phyloP scores from a whole-genome alignment of 2,888 invertebrate genomes.

The Crepidodera aurea region DNA sequence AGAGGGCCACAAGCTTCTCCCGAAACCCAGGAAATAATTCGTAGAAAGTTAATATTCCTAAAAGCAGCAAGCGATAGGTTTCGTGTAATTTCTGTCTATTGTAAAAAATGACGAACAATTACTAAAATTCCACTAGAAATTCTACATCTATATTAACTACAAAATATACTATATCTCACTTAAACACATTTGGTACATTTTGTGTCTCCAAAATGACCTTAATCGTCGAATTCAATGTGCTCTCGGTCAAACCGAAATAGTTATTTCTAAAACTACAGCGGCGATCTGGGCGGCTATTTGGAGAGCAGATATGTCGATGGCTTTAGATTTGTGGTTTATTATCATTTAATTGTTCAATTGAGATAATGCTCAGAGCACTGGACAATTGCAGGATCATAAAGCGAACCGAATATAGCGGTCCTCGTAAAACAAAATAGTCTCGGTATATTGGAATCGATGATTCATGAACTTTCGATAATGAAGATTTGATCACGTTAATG shows the following conservation, averaged over 20 bases:
- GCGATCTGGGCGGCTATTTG: slow-evolving; percentile 3
- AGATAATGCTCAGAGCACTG: slow-evolving; percentile 9
- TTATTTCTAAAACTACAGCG: not conserved
- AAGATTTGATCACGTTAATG: slow-evolving; percentile 3
- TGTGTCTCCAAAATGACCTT: not conserved
- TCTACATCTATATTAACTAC: too few relatives aligned
- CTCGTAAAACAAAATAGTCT: slow-evolving; percentile 16
- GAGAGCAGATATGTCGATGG: slow-evolving; percentile 12
- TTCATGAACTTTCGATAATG: slow-evolving; percentile 13
- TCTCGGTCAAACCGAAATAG: not conserved
- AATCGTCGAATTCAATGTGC: not conserved
- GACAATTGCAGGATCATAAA: slow-evolving; percentile 26
- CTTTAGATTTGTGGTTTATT: slow-evolving; percentile 28
- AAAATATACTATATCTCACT: too few relatives aligned
- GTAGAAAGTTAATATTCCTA: too few relatives aligned
- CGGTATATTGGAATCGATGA: slow-evolving; percentile 3
- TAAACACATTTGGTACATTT: not conserved
- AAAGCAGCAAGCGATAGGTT: too few relatives aligned
- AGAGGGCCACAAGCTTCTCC: too few relatives aligned
- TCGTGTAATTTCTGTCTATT: too few relatives aligned
- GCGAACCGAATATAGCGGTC: slow-evolving; percentile 12
- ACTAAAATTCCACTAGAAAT: too few relatives aligned
- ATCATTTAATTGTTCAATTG: slow-evolving; percentile 35
- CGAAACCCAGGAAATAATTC: too few relatives aligned
- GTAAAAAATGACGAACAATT: too few relatives aligned